Evolutionary conservation across 2,888 invertebrate species (phyloP).

Genomic region (Argyresthia goedartella): DNA sequence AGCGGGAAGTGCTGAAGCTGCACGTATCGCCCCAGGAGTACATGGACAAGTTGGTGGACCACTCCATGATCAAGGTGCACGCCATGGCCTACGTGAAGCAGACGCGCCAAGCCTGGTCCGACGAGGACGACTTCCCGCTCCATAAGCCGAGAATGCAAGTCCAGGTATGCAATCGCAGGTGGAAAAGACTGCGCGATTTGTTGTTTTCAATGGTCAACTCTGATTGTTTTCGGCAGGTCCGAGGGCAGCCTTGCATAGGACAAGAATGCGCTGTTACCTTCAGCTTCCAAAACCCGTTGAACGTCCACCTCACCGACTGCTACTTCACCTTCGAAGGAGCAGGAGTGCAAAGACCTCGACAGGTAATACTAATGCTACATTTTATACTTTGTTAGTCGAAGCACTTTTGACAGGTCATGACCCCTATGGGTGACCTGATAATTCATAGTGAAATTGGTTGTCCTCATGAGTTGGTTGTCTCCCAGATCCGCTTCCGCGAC

Average conservation of each 20-base stretch:
- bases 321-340: constrained; percentile 79
- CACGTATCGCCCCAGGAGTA: constrained; percentile 76
- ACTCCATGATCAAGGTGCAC: constrained; percentile 78
- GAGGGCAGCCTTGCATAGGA: constrained; percentile 61
- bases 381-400: background rate
- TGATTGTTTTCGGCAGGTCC: constrained; percentile 30
- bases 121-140: constrained; percentile 79
- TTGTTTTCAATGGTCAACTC: background rate
- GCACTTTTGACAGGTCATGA: background rate
- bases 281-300: constrained; percentile 78
- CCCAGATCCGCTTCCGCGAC: constrained; percentile 67
- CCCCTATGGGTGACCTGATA: background rate
- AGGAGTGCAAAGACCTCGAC: constrained; percentile 73
- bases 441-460: background rate
- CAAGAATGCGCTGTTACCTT: constrained; percentile 68
- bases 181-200: background rate
- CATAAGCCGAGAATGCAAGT: constrained; percentile 77
- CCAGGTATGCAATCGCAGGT: constrained; percentile 46
- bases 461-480: background rate
- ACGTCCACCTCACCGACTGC: constrained; percentile 74
- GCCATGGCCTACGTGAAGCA: constrained; percentile 80
- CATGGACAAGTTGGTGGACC: constrained; percentile 77
- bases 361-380: constrained; percentile 36
- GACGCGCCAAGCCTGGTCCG: constrained; percentile 80
- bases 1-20: constrained; percentile 73